These are phyloP conservation scores for Phyllotis vaccarum DNA, from an alignment of 2,797 vertebrate genomes.

Conservation along the genomic window DNA sequence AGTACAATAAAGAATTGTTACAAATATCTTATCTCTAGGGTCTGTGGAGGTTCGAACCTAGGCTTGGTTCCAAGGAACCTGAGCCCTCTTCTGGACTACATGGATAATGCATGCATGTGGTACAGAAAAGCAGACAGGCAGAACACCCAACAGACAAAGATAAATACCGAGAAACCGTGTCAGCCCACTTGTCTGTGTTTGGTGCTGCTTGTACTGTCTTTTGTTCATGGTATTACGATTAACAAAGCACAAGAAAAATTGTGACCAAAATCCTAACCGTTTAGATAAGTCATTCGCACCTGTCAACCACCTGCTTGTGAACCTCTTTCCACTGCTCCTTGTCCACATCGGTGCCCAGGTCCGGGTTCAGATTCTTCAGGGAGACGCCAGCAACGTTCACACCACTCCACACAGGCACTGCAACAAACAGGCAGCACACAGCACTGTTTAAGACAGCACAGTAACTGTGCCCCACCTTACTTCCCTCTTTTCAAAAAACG, in stretches of 20 bases:
- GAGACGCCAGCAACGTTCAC: slow-evolving; percentile 97
- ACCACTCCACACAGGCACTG: slow-evolving; percentile 98
- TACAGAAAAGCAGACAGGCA: neutral
- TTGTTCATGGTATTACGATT: neutral
- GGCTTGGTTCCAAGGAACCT: neutral
- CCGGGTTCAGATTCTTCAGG: slow-evolving; percentile 94
- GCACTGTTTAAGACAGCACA: neutral
- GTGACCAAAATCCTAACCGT: slow-evolving; percentile 22
- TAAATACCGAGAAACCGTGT: too few relatives aligned
- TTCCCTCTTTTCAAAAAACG: neutral
- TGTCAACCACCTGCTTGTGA: slow-evolving; percentile 96
- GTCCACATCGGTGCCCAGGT: slow-evolving; percentile 93
- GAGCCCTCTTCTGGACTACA: neutral
- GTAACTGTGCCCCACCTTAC: neutral
- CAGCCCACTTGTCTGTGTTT: neutral
- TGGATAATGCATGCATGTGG: neutral
- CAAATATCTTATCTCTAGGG: neutral
- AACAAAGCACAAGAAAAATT: slow-evolving; percentile 44
- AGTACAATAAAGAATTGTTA: neutral
- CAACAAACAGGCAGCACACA: slow-evolving; percentile 28
- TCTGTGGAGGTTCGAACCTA: neutral
- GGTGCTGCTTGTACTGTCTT: neutral
- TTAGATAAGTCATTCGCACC: slow-evolving; percentile 87
- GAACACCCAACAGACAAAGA: neutral
- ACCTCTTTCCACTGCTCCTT: slow-evolving; percentile 95